A percentile compares a stretch with the other conserved stretches of the same genome.
Conservation (phyloP, 2,888 invertebrate species). For the Oasisia sp. region DNA sequence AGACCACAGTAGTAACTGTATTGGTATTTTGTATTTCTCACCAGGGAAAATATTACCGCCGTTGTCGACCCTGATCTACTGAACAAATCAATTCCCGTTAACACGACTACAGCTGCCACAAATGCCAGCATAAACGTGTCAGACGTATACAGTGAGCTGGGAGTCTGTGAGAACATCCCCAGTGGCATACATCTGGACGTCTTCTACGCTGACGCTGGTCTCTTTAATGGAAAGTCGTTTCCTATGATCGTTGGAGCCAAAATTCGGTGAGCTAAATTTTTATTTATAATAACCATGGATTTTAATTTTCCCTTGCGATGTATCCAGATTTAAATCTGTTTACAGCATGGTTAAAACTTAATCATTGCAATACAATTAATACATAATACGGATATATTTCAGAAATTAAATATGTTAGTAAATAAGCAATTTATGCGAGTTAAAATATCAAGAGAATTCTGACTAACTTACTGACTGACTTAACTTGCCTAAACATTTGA, state of each 20-base stretch:
- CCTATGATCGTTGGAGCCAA: constrained; percentile 55
- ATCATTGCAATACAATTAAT: too few species aligned
- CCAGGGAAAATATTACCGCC: not conserved
- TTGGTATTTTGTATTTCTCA: not conserved
- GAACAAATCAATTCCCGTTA: not conserved
- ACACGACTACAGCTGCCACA: not conserved
- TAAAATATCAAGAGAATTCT: too few species aligned
- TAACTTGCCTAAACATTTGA: too few species aligned
- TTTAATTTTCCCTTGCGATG: not conserved
- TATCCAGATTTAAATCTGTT: too few species aligned
- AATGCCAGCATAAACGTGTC: not conserved
- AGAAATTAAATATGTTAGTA: too few species aligned
- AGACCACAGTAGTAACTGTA: too few species aligned
- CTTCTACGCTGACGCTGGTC: constrained; percentile 56
- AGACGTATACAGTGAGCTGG: constrained; percentile 33
- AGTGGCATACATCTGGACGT: constrained; percentile 54
- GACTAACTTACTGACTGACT: too few species aligned
- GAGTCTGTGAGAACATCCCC: constrained; percentile 53
- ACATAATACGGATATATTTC: too few species aligned
- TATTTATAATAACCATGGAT: not conserved
- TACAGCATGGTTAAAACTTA: too few species aligned
- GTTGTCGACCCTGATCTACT: not conserved
- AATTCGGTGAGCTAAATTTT: constrained; percentile 51
- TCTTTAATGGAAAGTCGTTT: constrained; percentile 47
- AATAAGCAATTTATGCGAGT: too few species aligned